Conservation (phyloP, 2,113 vertebrate genomes). For the Suricata suricatta region DNA sequence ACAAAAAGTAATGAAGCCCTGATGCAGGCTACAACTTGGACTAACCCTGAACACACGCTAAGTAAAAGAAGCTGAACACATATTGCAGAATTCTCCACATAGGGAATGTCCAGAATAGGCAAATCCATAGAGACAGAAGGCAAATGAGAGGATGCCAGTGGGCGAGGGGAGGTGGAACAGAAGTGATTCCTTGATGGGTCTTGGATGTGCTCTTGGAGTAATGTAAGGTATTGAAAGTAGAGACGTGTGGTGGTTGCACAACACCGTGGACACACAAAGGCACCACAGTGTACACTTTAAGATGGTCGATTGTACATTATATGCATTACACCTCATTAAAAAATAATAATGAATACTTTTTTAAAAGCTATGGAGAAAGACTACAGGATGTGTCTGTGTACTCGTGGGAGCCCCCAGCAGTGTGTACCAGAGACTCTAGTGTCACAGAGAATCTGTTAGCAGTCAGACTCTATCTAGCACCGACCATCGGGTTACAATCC, state of each 20-base stretch:
- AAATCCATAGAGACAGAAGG: background rate
- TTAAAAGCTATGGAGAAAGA: background rate
- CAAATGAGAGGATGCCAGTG: background rate
- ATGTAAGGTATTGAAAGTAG: background rate
- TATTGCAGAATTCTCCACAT: background rate
- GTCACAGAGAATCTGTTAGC: background rate
- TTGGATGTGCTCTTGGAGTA: background rate
- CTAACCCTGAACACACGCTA: background rate
- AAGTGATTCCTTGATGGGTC: no score
- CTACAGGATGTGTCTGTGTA: background rate
- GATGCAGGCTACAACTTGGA: background rate
- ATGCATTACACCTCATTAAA: background rate
- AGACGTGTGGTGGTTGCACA: background rate
- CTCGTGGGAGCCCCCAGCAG: background rate
- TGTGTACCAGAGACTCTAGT: background rate
- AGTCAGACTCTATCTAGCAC: background rate
- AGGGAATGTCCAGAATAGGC: background rate
- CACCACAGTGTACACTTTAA: background rate
- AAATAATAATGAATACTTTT: background rate
- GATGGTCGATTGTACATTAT: background rate
- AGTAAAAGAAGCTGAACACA: background rate
- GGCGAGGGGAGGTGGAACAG: background rate
- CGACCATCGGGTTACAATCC: background rate
- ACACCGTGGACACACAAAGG: background rate
- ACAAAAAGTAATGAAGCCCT: background rate